Percentiles rank a stretch among this genome's conserved stretches.
Evolutionary conservation across 2,888 invertebrate genomes (phyloP).

Genomic region (Chrysina gloriosa): DNA sequence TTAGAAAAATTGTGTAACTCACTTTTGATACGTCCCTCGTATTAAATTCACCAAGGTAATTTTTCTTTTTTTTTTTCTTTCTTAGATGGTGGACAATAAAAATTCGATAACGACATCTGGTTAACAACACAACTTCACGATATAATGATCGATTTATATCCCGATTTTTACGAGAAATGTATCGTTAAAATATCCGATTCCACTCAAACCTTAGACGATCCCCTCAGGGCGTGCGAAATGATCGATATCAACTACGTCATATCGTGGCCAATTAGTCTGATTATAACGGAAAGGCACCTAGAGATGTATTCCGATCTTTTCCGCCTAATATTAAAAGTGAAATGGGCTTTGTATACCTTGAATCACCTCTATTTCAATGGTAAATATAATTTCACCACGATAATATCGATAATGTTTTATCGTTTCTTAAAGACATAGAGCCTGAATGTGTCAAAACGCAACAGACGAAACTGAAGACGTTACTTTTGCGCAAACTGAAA

Average conservation of each 20-base stretch:
- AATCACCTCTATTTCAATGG: slow-evolving; percentile 59
- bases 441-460: slow-evolving; percentile 43
- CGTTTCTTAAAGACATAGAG: slow-evolving; percentile 53
- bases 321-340: slow-evolving; percentile 59
- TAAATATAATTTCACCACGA: slow-evolving; percentile 42
- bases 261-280: slow-evolving; percentile 61
- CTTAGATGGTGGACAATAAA: slow-evolving; percentile 52
- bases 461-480: slow-evolving; percentile 35
- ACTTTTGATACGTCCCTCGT: no score
- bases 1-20: no score
- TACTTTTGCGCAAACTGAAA: slow-evolving; percentile 49
- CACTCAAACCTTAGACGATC: slow-evolving; percentile 49
- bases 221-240: slow-evolving; percentile 55
- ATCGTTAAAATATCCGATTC: slow-evolving; percentile 53
- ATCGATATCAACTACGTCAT: slow-evolving; percentile 56
- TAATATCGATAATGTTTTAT: slow-evolving; percentile 12
- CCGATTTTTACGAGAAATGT: slow-evolving; percentile 58
- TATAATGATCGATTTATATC: slow-evolving; percentile 60
- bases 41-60: not conserved
- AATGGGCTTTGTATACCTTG: slow-evolving; percentile 62
- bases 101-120: slow-evolving; percentile 59
- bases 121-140: slow-evolving; percentile 61
- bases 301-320: slow-evolving; percentile 59
- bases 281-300: slow-evolving; percentile 57
- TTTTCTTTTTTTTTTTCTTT: slow-evolving; percentile 9